Percentiles rank a stretch among this genome's conserved stretches.
Evolutionary conservation across 2,888 invertebrate species (phyloP).

Genomic region (Malacosoma neustria): DNA sequence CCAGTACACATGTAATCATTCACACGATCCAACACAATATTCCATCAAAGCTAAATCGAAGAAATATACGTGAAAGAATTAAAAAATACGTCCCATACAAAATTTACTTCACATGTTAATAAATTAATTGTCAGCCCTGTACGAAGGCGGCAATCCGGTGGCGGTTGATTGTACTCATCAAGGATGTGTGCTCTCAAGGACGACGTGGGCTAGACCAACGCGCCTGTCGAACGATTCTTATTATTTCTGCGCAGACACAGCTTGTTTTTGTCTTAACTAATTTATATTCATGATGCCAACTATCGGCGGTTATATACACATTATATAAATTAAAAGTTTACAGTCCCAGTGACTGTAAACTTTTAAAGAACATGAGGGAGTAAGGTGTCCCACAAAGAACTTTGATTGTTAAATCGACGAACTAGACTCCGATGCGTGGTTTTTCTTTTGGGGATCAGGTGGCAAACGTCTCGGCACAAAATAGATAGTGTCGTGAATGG

Average conservation of each 20-base stretch:
- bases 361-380: no score
- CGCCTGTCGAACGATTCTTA: constrained; percentile 60
- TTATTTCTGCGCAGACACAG: constrained; percentile 66
- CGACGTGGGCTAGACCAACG: constrained; percentile 62
- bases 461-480: no score
- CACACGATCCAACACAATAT: no score
- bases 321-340: constrained; percentile 64
- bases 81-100: no score
- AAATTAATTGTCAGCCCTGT: constrained; percentile 63
- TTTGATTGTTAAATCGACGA: no score
- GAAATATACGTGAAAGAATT: no score
- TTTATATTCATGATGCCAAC: constrained; percentile 72
- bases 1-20: no score
- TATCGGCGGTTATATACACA: constrained; percentile 64
- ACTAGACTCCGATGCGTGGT: no score
- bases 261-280: constrained; percentile 66
- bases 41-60: no score
- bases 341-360: constrained; percentile 3
- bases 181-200: constrained; percentile 73
- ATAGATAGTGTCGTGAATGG: no score
- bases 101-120: constrained; percentile 5
- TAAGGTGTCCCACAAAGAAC: no score
- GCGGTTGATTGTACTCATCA: constrained; percentile 75
- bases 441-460: no score
- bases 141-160: constrained; percentile 60